Percentiles rank a stretch among this genome's conserved stretches.
Conservation (phyloP, 1,140 invertebrate species). For the Trichoplusia ni region DNA sequence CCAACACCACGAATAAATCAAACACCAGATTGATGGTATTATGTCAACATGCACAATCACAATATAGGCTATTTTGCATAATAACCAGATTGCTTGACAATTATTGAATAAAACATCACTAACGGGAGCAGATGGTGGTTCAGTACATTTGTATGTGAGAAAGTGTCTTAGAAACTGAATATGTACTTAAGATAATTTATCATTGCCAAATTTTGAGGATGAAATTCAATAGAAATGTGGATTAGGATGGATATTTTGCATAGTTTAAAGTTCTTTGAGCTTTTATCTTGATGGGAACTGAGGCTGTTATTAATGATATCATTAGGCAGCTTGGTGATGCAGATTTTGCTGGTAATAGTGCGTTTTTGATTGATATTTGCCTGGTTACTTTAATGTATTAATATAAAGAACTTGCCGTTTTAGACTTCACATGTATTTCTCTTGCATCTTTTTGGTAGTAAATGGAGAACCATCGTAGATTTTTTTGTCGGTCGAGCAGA, state of each 20-base stretch:
- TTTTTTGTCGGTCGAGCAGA: too few species aligned
- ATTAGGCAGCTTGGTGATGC: conserved; percentile 13
- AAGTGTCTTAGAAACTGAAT: conserved; percentile 33
- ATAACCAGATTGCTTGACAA: conserved; percentile 72
- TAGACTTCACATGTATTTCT: too few species aligned
- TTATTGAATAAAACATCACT: conserved; percentile 73
- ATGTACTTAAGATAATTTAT: conserved; percentile 60
- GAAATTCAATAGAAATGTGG: conserved; percentile 20
- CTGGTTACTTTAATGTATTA: too few species aligned
- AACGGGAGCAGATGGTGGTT: conserved; percentile 57
- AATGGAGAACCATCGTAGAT: too few species aligned
- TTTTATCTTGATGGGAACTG: conserved; percentile 8
- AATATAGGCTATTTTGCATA: conserved; percentile 69
- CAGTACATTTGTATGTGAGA: conserved; percentile 63
- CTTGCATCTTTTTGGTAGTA: too few species aligned
- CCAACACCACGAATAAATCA: conserved; percentile 64
- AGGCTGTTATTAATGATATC: conserved; percentile 21
- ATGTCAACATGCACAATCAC: conserved; percentile 75
- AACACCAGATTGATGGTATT: conserved; percentile 75
- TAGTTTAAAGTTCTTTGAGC: not conserved
- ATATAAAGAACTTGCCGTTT: too few species aligned
- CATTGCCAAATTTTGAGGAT: conserved; percentile 53
- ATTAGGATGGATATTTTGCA: conserved; percentile 20
- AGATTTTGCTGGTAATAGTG: not conserved
- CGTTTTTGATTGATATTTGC: not conserved